A percentile compares a stretch with the other conserved stretches of the same genome.
These are phyloP conservation scores for Tetropium fuscum DNA, from an alignment of 2,888 invertebrate genomes.

Conservation along the genomic window DNA sequence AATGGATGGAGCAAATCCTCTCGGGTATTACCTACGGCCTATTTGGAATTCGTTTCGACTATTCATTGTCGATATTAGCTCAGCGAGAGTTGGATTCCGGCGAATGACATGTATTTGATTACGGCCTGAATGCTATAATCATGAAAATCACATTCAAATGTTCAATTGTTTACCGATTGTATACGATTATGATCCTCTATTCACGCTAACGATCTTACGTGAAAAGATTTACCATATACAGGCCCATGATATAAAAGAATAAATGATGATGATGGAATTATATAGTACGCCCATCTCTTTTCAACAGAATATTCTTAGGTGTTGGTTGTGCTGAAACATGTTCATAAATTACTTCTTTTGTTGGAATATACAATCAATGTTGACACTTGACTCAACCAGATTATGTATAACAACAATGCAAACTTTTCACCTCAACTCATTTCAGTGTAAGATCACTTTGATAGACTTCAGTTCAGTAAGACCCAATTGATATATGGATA, in stretches of 20 bases:
- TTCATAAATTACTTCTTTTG: conserved; percentile 21
- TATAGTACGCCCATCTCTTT: conserved; percentile 41
- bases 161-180: conserved; percentile 21
- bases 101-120: conserved; percentile 27
- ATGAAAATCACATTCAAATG: conserved; percentile 22
- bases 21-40: conserved; percentile 29
- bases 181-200: conserved; percentile 21
- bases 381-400: no score
- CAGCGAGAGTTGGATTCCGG: conserved; percentile 20
- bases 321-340: conserved; percentile 20
- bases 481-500: no score
- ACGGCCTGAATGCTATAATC: conserved; percentile 18
- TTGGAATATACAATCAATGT: background rate
- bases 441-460: no score
- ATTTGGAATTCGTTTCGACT: conserved; percentile 27
- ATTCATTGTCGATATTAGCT: conserved; percentile 26
- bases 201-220: conserved; percentile 18
- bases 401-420: no score
- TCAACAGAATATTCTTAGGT: conserved; percentile 42
- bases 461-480: no score
- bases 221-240: conserved; percentile 15
- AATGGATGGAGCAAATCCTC: conserved; percentile 44
- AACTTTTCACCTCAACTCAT: no score
- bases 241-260: conserved; percentile 25
- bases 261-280: conserved; percentile 45